Evolutionary conservation across 2,888 invertebrate species (phyloP), one percentile per base, ranked within the genome.

Genomic region (Apotomis capreana): DNA sequence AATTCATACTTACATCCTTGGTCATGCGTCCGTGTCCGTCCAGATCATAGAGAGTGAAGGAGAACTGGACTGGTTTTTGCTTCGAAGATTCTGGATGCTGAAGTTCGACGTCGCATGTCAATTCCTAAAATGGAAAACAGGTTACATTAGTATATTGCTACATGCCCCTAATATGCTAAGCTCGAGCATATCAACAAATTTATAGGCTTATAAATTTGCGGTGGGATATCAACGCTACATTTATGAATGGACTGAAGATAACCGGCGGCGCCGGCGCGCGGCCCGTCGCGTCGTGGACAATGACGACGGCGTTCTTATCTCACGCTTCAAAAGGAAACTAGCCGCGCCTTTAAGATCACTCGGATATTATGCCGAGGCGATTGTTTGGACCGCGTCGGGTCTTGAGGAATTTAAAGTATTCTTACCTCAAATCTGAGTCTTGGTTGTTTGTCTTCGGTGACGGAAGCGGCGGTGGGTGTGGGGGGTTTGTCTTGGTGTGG

Each of bases 11-110:
- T 93, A 96, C 96, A 94, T 98, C 98, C 94, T 97, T 98, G 83
- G 98, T 98, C 92, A 98, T 97, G 91, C 97, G 97, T 72, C 98
- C 98, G 87, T 97, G 97, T 57, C 98, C 98, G 85, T 98, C 97
- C 81, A 98, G 96, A 90, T 98, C 98, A 85, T 98, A 98, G 74
- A 98, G 94, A 49, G 98, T 98, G 87, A 98, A 98, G 44, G 97
- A 97, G 93, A 97, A 97, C 84, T 95, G 95, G 75, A 95, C 86
- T 54, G 95, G 95, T 80, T 95, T 94, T 78, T 95, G 94, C 79
- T 95, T 95, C 61, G 95, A 95, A 49, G 94, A 94, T 78, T 96
- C 96, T 79, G 97, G 96, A 80, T 97, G 96, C 79, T 97, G 96
- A 72, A 97, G 95, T 80, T 97, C 97, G 40, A 97, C 97, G 84